Conservation (phyloP, 2,888 invertebrate species). For the Endotricha flammealis region DNA sequence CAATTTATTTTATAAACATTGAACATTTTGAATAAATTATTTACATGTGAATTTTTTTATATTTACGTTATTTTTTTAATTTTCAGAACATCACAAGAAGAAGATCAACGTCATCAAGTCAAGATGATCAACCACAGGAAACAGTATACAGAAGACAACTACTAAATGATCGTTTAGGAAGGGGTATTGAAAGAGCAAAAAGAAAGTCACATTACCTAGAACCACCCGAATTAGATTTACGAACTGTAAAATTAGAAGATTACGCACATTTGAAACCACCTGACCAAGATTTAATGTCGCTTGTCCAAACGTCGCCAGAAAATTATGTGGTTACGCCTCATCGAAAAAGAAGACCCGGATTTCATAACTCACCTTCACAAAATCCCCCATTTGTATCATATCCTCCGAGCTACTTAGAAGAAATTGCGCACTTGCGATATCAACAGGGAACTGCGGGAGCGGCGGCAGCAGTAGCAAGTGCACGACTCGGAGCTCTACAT, state of each 20-base stretch:
- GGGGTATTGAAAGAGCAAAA: slow-evolving; percentile 80
- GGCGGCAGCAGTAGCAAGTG: slow-evolving; percentile 77
- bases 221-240: slow-evolving; percentile 83
- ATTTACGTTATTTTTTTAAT: slow-evolving; percentile 2
- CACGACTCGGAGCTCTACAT: slow-evolving; percentile 72
- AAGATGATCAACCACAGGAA: slow-evolving; percentile 73
- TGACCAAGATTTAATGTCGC: slow-evolving; percentile 82
- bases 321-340: slow-evolving; percentile 93
- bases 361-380: slow-evolving; percentile 91
- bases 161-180: slow-evolving; percentile 78
- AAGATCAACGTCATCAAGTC: slow-evolving; percentile 72
- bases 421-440: slow-evolving; percentile 81
- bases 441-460: slow-evolving; percentile 79
- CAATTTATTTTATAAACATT: too few relatives aligned
- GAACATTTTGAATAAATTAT: too few relatives aligned
- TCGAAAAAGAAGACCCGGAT: slow-evolving; percentile 90
- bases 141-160: slow-evolving; percentile 79
- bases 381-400: slow-evolving; percentile 93
- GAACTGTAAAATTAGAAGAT: slow-evolving; percentile 82
- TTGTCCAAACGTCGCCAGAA: slow-evolving; percentile 85
- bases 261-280: slow-evolving; percentile 82
- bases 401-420: slow-evolving; percentile 86
- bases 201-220: slow-evolving; percentile 81
- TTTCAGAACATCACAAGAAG: slow-evolving; percentile 65
- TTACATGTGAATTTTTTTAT: background rate